Conservation (phyloP, 2,797 vertebrate species). For the Sebastes iracundus region DNA sequence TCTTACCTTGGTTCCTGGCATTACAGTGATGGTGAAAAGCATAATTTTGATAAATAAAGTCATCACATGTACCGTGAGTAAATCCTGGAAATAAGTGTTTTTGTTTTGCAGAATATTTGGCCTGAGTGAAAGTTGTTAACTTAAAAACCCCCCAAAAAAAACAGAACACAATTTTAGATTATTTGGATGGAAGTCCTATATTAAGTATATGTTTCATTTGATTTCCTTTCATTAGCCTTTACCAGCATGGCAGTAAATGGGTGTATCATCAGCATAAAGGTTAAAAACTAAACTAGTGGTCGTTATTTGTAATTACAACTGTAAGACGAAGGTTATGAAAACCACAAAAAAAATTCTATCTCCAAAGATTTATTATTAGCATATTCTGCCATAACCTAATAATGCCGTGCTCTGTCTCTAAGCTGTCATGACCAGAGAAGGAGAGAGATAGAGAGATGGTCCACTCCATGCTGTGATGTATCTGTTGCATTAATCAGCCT, state of each 20-base stretch:
- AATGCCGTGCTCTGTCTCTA: constrained; percentile 14
- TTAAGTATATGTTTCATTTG: neutral
- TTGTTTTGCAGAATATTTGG: neutral
- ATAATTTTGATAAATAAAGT: neutral
- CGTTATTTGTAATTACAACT: neutral
- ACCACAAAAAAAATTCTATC: neutral
- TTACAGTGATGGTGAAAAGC: neutral
- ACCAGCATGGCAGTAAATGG: neutral
- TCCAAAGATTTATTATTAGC: constrained; percentile 19
- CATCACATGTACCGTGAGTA: neutral
- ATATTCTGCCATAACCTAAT: constrained; percentile 35
- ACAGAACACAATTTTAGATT: neutral
- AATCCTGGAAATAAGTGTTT: neutral
- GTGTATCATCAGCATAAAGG: neutral
- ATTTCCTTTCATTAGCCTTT: neutral
- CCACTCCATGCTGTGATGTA: constrained; percentile 59
- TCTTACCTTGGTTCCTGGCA: neutral
- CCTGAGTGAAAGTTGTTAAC: neutral
- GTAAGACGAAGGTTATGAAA: neutral
- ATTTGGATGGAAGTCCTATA: neutral
- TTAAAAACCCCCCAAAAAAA: neutral
- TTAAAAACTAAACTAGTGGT: neutral
- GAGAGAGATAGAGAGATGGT: constrained; percentile 34
- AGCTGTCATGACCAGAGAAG: constrained; percentile 17
- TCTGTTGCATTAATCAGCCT: constrained; percentile 78